phyloP scores from a whole-genome alignment of 2,888 invertebrate species.

The Poecilus cupreus region DNA sequence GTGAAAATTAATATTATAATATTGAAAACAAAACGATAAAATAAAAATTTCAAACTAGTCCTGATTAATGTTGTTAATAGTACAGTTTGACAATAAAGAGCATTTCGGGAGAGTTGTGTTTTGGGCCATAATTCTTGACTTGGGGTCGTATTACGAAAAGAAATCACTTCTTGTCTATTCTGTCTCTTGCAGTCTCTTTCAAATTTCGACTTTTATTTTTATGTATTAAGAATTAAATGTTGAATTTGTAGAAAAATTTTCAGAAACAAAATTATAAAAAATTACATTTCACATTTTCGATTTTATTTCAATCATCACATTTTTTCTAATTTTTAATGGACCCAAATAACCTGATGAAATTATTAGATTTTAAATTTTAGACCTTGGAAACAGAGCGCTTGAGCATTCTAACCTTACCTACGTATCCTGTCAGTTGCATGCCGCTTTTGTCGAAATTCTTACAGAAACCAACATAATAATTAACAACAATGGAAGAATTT shows the following conservation, averaged over 20 bases:
- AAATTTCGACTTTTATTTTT: constrained; percentile 37
- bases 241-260: constrained; percentile 36
- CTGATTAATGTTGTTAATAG: constrained; percentile 73
- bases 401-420: constrained; percentile 41
- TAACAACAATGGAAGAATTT: constrained; percentile 67
- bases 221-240: constrained; percentile 26
- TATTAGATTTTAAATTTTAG: constrained; percentile 54
- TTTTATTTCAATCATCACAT: constrained; percentile 10
- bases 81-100: constrained; percentile 73
- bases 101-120: constrained; percentile 71
- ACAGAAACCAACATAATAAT: neutral
- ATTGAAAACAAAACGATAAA: constrained; percentile 73
- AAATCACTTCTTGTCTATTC: constrained; percentile 24
- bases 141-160: constrained; percentile 24
- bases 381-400: constrained; percentile 29
- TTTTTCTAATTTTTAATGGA: constrained; percentile 23
- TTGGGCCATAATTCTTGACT: constrained; percentile 56
- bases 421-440: constrained; percentile 42
- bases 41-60: constrained; percentile 73
- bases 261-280: constrained; percentile 40
- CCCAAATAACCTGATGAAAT: neutral
- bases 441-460: constrained; percentile 22
- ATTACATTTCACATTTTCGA: constrained; percentile 9
- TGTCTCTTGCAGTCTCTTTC: constrained; percentile 41
- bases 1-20: constrained; percentile 72